These are phyloP conservation scores for Darevskia mixta DNA, from an alignment of 2,797 vertebrate species.

Conservation along the genomic window DNA sequence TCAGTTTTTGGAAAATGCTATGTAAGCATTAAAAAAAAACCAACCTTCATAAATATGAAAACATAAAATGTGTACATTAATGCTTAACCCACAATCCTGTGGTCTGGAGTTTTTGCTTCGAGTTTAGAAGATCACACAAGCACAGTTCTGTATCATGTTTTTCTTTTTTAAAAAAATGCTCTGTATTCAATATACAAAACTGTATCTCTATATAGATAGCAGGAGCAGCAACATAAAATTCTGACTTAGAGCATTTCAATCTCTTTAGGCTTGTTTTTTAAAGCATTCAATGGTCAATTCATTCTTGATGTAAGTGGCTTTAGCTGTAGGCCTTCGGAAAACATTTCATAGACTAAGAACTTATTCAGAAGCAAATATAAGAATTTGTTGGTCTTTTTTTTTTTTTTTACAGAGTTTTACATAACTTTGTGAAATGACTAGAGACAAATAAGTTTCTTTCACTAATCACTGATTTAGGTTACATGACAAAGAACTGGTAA, in stretches of 20 bases:
- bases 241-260: background rate
- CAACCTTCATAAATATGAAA: background rate
- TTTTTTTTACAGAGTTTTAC: background rate
- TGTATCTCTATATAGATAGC: too few species aligned
- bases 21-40: background rate
- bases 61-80: background rate
- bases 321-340: background rate
- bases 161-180: too few species aligned
- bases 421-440: background rate
- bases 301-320: background rate
- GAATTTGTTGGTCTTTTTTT: background rate
- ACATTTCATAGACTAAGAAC: background rate
- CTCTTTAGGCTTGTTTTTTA: background rate
- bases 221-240: background rate
- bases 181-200: background rate
- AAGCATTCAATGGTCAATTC: background rate
- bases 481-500: background rate
- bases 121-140: background rate
- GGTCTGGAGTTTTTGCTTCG: background rate
- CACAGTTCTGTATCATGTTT: background rate
- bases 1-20: background rate
- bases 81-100: background rate
- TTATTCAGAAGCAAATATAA: background rate
- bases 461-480: background rate
- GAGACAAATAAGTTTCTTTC: background rate